Evolutionary conservation across 2,797 vertebrate species (phyloP).

Genomic region (Leptatherina wallacei): DNA sequence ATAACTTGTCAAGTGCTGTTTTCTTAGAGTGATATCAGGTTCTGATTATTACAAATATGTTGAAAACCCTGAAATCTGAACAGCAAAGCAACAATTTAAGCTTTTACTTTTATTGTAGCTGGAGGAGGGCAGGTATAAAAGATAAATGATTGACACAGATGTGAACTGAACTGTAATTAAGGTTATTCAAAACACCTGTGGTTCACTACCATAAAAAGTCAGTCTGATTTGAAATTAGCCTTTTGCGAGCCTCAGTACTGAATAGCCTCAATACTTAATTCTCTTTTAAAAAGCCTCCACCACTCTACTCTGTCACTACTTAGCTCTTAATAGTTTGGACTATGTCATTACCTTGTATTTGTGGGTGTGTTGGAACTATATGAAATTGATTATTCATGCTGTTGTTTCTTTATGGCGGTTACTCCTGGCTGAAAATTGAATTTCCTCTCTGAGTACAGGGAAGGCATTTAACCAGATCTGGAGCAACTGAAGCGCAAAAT

Average conservation of each 20-base stretch:
- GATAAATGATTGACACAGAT: not conserved
- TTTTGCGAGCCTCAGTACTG: not conserved
- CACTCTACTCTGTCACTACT: not conserved
- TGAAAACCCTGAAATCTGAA: not conserved
- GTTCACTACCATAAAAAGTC: not conserved
- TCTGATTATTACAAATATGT: not conserved
- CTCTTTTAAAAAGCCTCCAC: not conserved
- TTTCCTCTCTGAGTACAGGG: conserved; percentile 36
- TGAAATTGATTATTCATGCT: conserved; percentile 40
- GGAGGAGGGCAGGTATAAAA: not conserved
- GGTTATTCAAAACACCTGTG: not conserved
- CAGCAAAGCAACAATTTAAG: not conserved
- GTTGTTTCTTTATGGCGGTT: conserved; percentile 21
- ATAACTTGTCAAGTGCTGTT: not conserved
- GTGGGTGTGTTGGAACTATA: not conserved
- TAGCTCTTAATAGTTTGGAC: not conserved
- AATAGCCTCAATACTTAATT: not conserved
- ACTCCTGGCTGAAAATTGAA: conserved; percentile 29
- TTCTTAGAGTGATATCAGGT: not conserved
- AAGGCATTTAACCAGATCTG: conserved; percentile 17
- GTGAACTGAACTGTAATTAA: not conserved
- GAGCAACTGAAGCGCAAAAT: conserved; percentile 39
- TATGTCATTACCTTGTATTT: conserved; percentile 13
- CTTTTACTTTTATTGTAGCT: not conserved
- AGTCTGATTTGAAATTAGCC: not conserved